phyloP scores from a whole-genome alignment of 2,888 invertebrate genomes.

The Drosophila phalerata region DNA sequence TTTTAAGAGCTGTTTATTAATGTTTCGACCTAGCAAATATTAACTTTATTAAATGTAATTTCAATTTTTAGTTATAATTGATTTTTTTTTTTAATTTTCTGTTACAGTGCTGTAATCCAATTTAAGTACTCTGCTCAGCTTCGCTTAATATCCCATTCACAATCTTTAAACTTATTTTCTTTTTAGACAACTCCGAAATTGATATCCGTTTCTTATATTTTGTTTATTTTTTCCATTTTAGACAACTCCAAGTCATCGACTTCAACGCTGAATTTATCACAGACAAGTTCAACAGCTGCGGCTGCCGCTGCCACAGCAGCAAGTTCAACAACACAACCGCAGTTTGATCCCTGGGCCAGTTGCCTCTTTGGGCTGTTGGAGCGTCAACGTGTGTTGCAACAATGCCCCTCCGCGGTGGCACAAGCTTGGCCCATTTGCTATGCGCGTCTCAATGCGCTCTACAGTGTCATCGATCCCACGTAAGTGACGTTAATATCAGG shows the following conservation, averaged over 20 bases:
- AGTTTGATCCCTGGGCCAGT: slow-evolving; percentile 95
- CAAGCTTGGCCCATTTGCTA: slow-evolving; percentile 99
- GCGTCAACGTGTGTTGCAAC: slow-evolving; percentile 91
- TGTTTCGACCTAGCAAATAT: no score
- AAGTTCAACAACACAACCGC: slow-evolving; percentile 69
- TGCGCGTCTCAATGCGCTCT: slow-evolving; percentile 95
- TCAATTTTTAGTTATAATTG: no score
- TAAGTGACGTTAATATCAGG: no score
- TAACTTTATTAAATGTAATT: no score
- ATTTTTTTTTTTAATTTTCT: no score
- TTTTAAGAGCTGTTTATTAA: no score
- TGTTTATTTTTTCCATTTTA: slow-evolving; percentile 39
- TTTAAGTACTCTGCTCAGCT: no score
- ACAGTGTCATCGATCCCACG: slow-evolving; percentile 97
- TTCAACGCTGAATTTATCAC: slow-evolving; percentile 84
- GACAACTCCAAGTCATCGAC: slow-evolving; percentile 85
- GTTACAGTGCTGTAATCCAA: no score
- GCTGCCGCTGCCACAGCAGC: slow-evolving; percentile 53
- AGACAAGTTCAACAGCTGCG: slow-evolving; percentile 72
- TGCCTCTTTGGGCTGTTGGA: slow-evolving; percentile 96
- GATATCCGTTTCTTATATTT: background rate
- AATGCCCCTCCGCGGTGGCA: slow-evolving; percentile 93
- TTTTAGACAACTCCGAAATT: no score
- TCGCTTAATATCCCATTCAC: no score
- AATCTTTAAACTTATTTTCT: no score